Conservation (phyloP, 2,113 vertebrate species). For the Sarotherodon lohbergeri region DNA sequence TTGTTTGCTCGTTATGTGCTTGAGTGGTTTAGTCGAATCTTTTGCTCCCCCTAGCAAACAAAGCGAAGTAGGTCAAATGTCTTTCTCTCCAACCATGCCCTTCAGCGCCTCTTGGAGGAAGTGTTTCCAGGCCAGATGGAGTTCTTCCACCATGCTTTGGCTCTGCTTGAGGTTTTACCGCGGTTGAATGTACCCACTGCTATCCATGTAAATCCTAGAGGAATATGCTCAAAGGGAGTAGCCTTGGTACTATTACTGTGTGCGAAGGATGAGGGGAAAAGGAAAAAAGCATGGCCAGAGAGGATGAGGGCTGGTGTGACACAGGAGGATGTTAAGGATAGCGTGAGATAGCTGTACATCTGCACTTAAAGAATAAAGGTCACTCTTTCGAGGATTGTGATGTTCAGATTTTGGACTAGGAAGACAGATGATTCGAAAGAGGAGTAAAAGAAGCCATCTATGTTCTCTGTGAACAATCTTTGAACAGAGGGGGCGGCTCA, state of each 20-base stretch:
- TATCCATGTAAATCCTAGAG: not conserved
- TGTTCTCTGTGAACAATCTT: not conserved
- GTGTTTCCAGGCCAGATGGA: not conserved
- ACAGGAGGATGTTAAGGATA: not conserved
- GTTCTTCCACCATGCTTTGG: not conserved
- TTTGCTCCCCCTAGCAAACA: not conserved
- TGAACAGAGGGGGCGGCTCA: not conserved
- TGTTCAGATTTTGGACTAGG: not conserved
- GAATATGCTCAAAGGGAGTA: not conserved
- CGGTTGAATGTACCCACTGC: not conserved
- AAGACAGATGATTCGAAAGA: not conserved
- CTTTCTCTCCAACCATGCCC: not conserved
- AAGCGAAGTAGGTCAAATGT: not conserved
- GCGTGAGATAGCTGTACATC: not conserved
- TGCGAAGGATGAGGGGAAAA: not conserved
- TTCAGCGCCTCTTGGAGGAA: not conserved
- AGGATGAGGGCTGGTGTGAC: not conserved
- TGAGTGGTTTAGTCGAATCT: not conserved
- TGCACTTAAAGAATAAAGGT: not conserved
- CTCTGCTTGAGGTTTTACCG: not conserved
- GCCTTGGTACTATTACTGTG: not conserved
- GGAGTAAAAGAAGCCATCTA: not conserved
- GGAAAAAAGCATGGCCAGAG: not conserved
- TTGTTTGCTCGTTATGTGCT: not conserved
- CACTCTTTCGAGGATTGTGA: not conserved